Conservation (phyloP, 92 coral and sea anemone genomes). For the Siderastrea radians region DNA sequence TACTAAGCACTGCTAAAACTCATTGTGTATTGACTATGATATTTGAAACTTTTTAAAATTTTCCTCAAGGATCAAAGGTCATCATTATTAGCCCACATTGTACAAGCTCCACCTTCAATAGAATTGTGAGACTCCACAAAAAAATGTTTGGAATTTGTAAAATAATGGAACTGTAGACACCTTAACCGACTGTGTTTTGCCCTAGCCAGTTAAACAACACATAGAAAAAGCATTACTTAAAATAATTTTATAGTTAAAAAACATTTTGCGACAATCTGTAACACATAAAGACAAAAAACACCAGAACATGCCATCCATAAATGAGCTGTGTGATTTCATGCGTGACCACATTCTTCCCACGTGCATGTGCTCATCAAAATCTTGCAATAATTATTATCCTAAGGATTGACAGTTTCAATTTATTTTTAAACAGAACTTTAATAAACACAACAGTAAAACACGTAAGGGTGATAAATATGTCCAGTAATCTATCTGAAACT, state of each 20-base stretch:
- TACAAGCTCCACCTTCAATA: background rate
- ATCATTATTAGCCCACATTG: background rate
- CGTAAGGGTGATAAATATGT: background rate
- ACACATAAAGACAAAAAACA: background rate
- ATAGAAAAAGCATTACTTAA: background rate
- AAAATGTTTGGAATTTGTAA: conserved; percentile 2
- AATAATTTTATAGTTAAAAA: no score
- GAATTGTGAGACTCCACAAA: background rate
- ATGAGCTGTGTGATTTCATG: background rate
- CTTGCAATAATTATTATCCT: background rate
- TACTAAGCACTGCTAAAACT: background rate
- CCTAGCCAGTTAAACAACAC: background rate
- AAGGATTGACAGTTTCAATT: no score
- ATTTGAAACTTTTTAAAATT: background rate
- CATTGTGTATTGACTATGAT: background rate
- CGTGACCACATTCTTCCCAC: background rate
- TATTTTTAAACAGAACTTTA: background rate
- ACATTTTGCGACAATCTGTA: background rate
- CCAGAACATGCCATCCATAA: background rate
- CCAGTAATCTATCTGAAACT: background rate
- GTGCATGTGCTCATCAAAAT: background rate
- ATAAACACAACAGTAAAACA: no score
- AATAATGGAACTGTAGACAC: background rate
- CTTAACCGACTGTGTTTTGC: background rate
- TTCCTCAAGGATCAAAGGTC: background rate